Evolutionary conservation across 2,113 vertebrate species (phyloP), one percentile per base, ranked within the genome.

Genomic region (Catharus bicknelli): DNA sequence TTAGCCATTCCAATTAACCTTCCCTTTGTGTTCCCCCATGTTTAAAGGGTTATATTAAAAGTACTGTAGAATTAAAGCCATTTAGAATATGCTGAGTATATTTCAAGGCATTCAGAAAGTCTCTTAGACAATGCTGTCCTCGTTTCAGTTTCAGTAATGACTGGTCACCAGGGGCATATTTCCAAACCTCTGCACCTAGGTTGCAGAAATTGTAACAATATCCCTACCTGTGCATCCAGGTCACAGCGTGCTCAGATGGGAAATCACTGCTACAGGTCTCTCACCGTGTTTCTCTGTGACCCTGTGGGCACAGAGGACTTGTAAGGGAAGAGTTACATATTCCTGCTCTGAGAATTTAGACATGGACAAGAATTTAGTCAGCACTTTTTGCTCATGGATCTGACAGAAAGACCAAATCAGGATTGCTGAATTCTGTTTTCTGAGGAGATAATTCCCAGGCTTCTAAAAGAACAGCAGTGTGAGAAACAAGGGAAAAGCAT

Each of bases 1-100:
- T 97, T 96, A 96, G 96, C 88, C 87, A 94, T 94, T 93, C 84
- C 78, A 95, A 96, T 93, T 95, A 96, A 96, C 95, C 96, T 96
- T 95, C 88, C 55, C 84, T 96, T 97, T 96, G 90, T 96, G 95
- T 94, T 97, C 94, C 86, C 95, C 96, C 93, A 96, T 95, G 95
- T 96, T 96, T 96, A 95, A 97, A 92, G 93, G 88, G 93, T 95
- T 96, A 91, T 91, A 94, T 89, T 94, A 83, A 92, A 94, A 90
- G 59, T 93, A 94, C 66, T 85, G 86, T 77, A 92, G 95, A 88
- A 95, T 94, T 83, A 95, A 93, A 97, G 64, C 58, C 47, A 89
- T 96, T 95, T 94, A 77, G 86, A 94, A 91, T 90, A 84, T 93
- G 85, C 92, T 94, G 94, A 92, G 88, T 90, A 69, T 77, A 91